Percentiles rank a stretch among this genome's conserved stretches.
phyloP scores from a whole-genome alignment of 2,888 invertebrate species.

The Cerceris rybyensis region DNA sequence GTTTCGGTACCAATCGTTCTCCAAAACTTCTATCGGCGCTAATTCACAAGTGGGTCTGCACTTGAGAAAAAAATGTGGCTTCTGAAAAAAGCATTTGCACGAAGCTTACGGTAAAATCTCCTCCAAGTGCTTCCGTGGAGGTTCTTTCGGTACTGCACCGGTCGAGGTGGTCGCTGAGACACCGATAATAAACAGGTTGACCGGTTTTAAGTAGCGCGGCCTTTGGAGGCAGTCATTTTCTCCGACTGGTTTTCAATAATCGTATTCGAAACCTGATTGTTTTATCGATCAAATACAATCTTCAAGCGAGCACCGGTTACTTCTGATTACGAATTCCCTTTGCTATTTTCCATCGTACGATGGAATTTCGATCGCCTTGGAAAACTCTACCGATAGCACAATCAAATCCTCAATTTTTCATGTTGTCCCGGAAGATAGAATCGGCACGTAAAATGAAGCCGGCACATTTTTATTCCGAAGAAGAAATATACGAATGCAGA shows the following conservation, averaged over 20 bases:
- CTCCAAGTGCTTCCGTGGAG: too few species aligned
- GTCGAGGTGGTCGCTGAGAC: neutral
- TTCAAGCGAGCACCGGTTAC: neutral
- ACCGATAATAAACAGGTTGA: neutral
- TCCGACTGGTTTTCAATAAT: neutral
- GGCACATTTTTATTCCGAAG: neutral
- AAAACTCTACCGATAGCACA: too few species aligned
- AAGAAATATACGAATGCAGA: neutral
- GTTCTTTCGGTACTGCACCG: too few species aligned
- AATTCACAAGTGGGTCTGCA: too few species aligned
- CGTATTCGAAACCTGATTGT: neutral
- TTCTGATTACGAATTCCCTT: neutral
- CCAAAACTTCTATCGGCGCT: too few species aligned
- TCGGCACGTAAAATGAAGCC: too few species aligned
- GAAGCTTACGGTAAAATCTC: too few species aligned
- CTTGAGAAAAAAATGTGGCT: too few species aligned
- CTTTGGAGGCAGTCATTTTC: conserved; percentile 9
- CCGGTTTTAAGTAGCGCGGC: conserved; percentile 2
- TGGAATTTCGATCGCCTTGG: neutral
- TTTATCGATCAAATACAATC: conserved; percentile 1
- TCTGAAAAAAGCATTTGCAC: too few species aligned
- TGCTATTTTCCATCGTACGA: neutral
- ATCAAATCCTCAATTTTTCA: too few species aligned
- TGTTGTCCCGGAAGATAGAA: too few species aligned
- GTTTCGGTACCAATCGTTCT: too few species aligned